phyloP scores from a whole-genome alignment of 1,140 invertebrate species.

The Drosophila pallidifrons region DNA sequence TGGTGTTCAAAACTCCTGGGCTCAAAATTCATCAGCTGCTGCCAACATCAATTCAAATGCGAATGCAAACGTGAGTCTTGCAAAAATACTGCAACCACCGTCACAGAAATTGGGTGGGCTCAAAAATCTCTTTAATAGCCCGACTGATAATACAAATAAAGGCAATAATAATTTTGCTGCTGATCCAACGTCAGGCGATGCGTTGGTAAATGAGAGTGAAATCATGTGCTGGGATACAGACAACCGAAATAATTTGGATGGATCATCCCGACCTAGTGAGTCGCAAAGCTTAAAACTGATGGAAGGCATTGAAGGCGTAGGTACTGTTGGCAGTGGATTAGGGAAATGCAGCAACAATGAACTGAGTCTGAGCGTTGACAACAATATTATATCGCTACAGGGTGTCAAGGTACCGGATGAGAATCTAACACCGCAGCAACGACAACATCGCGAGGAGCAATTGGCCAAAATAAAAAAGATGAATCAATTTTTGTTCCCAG shows the following conservation, averaged over 20 bases:
- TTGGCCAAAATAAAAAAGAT: slow-evolving; percentile 96
- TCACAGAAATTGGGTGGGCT: slow-evolving; percentile 45
- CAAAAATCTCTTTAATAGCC: slow-evolving; percentile 53
- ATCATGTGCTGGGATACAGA: slow-evolving; percentile 78
- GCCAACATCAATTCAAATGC: slow-evolving; percentile 16
- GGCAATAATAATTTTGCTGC: slow-evolving; percentile 77
- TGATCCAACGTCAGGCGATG: slow-evolving; percentile 78
- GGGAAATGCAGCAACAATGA: slow-evolving; percentile 54
- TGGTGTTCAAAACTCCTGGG: slow-evolving; percentile 4
- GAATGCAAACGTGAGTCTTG: slow-evolving; percentile 33
- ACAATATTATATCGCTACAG: slow-evolving; percentile 87
- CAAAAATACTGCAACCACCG: slow-evolving; percentile 63
- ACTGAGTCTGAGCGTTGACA: slow-evolving; percentile 42
- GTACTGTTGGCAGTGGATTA: slow-evolving; percentile 44
- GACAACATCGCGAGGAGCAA: slow-evolving; percentile 96
- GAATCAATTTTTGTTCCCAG: slow-evolving; percentile 95
- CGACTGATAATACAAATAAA: slow-evolving; percentile 58
- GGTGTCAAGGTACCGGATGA: slow-evolving; percentile 97
- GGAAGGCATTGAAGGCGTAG: slow-evolving; percentile 62
- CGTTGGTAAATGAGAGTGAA: slow-evolving; percentile 62
- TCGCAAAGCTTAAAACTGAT: slow-evolving; percentile 63
- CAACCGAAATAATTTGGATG: slow-evolving; percentile 42
- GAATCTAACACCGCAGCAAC: slow-evolving; percentile 97
- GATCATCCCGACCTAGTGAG: slow-evolving; percentile 30
- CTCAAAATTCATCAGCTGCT: slow-evolving; percentile 13